Percentiles rank a stretch among this genome's conserved stretches.
phyloP scores from a whole-genome alignment of 2,797 vertebrate species.

The Pipistrellus pipistrellus region DNA sequence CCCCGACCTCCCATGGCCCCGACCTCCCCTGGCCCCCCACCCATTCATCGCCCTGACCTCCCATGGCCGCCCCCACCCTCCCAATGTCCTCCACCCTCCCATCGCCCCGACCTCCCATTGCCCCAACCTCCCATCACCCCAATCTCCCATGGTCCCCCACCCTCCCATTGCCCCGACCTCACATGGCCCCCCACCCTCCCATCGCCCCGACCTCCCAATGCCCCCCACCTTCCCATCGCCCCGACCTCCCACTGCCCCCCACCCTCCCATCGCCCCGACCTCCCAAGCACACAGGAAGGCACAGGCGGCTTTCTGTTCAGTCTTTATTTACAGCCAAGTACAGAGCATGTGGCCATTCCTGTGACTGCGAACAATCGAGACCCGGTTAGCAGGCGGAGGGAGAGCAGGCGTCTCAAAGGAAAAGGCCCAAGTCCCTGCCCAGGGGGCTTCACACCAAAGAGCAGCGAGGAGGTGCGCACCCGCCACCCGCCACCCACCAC shows the following conservation, averaged over 20 bases:
- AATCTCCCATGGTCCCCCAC: no score
- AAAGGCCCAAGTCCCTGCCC: neutral
- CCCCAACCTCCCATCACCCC: no score
- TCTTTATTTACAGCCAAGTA: slow-evolving; percentile 86
- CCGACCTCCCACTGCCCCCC: no score
- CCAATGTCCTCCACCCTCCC: neutral
- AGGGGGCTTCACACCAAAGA: neutral
- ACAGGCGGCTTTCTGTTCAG: slow-evolving; percentile 57
- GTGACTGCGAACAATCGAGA: slow-evolving; percentile 31
- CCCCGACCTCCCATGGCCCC: no score
- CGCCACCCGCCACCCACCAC: neutral
- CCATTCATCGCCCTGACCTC: neutral
- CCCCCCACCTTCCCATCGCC: no score
- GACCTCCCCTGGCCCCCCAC: neutral
- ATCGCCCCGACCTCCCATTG: neutral
- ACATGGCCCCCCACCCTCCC: neutral
- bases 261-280: neutral
- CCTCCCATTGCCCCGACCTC: no score
- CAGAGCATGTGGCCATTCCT: slow-evolving; percentile 66
- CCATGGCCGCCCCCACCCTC: no score
- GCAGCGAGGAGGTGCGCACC: neutral
- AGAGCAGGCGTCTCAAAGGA: slow-evolving; percentile 20
- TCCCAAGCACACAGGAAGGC: slow-evolving; percentile 59
- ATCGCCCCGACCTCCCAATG: neutral
- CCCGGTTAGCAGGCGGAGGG: neutral